A percentile compares a stretch with the other conserved stretches of the same genome.
Evolutionary conservation across 2,113 vertebrate species (phyloP).

Genomic region (Pyxicephalus adspersus): DNA sequence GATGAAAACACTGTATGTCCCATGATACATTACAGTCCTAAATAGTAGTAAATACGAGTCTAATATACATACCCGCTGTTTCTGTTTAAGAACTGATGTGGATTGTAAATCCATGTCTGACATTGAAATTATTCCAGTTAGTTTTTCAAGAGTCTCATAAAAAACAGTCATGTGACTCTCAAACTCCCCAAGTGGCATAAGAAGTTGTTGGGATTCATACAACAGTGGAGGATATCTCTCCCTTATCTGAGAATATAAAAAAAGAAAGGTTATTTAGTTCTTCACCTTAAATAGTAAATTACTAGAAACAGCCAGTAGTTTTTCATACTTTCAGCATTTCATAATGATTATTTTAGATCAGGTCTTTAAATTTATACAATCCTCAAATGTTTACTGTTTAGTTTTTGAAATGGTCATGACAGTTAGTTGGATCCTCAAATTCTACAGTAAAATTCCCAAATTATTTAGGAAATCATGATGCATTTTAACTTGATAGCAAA

Average conservation of each 20-base stretch:
- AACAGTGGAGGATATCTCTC: slow-evolving; percentile 80
- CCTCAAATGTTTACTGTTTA: too few species aligned
- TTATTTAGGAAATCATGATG: too few species aligned
- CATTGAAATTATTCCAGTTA: slow-evolving; percentile 80
- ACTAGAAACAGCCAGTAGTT: too few species aligned
- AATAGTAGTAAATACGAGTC: background rate
- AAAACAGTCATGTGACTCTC: slow-evolving; percentile 89
- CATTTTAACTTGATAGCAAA: too few species aligned
- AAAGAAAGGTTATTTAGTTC: slow-evolving; percentile 27
- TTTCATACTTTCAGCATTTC: too few species aligned
- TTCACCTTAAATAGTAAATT: background rate
- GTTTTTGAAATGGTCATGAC: too few species aligned
- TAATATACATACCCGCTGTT: slow-evolving; percentile 81
- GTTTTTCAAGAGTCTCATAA: slow-evolving; percentile 86
- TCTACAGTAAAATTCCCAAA: too few species aligned
- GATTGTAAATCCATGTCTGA: slow-evolving; percentile 78
- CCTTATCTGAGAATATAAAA: slow-evolving; percentile 77
- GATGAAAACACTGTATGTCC: too few species aligned
- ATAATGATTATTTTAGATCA: too few species aligned
- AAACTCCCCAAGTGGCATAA: slow-evolving; percentile 84
- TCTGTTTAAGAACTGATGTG: slow-evolving; percentile 81
- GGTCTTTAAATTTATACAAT: too few species aligned
- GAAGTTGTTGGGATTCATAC: slow-evolving; percentile 82
- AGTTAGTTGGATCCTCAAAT: too few species aligned
- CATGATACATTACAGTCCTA: background rate